phyloP scores from a whole-genome alignment of 2,113 vertebrate genomes.

The Anas platyrhynchos region DNA sequence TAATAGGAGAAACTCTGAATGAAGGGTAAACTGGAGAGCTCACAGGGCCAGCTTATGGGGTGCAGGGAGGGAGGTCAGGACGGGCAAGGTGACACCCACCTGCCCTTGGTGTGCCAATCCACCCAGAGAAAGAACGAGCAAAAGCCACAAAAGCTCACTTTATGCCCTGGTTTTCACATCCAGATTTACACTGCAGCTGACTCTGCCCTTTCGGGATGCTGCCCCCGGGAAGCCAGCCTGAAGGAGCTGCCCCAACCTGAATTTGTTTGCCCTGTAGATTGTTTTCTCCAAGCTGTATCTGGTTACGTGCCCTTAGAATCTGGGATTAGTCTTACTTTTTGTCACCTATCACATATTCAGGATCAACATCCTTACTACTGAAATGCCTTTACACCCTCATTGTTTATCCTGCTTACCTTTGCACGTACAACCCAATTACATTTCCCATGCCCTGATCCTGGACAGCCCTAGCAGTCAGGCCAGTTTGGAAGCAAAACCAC shows the following conservation, averaged over 20 bases:
- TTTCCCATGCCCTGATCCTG: not conserved
- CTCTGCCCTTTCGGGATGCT: not conserved
- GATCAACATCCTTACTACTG: not conserved
- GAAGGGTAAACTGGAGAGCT: too few relatives aligned
- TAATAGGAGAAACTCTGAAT: not conserved
- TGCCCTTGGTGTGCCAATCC: too few relatives aligned
- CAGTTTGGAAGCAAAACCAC: not conserved
- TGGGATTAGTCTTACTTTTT: not conserved
- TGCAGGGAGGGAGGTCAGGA: too few relatives aligned
- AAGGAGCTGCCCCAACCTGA: not conserved
- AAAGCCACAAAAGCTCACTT: not conserved
- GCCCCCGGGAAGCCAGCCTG: not conserved
- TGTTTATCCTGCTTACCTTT: not conserved
- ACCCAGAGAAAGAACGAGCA: too few relatives aligned
- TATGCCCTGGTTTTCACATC: not conserved
- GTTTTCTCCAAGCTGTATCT: not conserved
- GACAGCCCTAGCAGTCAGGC: not conserved
- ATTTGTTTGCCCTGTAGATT: not conserved
- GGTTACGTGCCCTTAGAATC: accelerated
- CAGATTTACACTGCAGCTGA: not conserved
- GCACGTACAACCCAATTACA: accelerated
- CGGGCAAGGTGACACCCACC: too few relatives aligned
- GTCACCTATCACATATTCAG: not conserved
- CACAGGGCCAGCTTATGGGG: too few relatives aligned
- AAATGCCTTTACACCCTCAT: not conserved